phyloP scores from a whole-genome alignment of 2,797 vertebrate genomes.

The Betta splendens region DNA sequence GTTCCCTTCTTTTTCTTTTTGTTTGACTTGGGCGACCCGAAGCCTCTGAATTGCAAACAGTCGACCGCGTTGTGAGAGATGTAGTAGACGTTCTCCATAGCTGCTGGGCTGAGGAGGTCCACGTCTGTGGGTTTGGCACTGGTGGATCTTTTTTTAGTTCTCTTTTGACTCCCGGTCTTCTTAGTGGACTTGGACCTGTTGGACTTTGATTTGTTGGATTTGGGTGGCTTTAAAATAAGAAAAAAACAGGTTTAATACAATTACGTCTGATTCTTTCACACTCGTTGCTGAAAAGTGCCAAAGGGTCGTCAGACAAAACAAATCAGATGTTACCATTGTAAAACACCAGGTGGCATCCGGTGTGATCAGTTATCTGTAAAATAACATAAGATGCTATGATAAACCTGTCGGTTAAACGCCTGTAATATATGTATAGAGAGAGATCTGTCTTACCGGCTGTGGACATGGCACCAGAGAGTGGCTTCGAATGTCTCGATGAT shows the following conservation, averaged over 20 bases:
- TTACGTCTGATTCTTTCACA: background rate
- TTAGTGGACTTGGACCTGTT: slow-evolving; percentile 63
- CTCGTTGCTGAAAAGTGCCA: background rate
- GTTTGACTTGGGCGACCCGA: slow-evolving; percentile 78
- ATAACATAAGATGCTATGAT: background rate
- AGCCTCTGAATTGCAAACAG: slow-evolving; percentile 84
- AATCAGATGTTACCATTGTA: slow-evolving; percentile 51
- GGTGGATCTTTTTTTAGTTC: slow-evolving; percentile 65
- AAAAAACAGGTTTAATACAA: background rate
- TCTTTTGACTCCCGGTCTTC: slow-evolving; percentile 64
- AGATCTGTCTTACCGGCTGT: slow-evolving; percentile 54
- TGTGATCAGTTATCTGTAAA: slow-evolving; percentile 35
- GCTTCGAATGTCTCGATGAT: slow-evolving; percentile 31
- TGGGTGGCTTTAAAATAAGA: slow-evolving; percentile 46
- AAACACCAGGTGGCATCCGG: slow-evolving; percentile 7
- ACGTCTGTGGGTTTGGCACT: slow-evolving; percentile 72
- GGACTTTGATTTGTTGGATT: slow-evolving; percentile 74
- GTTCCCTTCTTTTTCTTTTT: slow-evolving; percentile 77
- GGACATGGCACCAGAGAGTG: slow-evolving; percentile 45
- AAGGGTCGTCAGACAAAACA: background rate
- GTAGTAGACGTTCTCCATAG: slow-evolving; percentile 89
- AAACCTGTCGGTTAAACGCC: background rate
- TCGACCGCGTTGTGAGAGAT: slow-evolving; percentile 86
- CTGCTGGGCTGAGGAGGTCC: slow-evolving; percentile 83
- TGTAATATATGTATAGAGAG: background rate